Conservation (phyloP, 1,140 invertebrate genomes). For the Polypedilum pembai region DNA sequence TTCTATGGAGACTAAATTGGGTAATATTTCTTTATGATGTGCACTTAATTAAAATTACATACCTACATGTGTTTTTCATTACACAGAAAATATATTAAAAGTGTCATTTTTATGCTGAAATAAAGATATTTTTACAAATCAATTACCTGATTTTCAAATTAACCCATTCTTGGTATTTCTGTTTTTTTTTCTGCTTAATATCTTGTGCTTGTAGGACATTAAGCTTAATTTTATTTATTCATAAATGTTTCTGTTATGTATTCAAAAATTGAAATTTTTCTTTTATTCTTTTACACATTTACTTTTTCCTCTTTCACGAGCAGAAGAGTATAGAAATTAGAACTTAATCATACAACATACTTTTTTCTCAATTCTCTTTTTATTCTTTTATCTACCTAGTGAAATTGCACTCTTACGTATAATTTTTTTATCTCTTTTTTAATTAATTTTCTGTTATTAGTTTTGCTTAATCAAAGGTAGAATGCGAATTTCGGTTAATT, state of each 20-base stretch:
- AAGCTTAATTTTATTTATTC: slow-evolving; percentile 5
- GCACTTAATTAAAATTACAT: too few relatives aligned
- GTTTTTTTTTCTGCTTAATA: too few relatives aligned
- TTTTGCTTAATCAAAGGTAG: too few relatives aligned
- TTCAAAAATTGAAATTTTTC: not conserved
- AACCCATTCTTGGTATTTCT: too few relatives aligned
- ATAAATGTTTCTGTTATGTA: not conserved
- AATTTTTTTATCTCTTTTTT: too few relatives aligned
- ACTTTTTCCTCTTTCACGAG: too few relatives aligned
- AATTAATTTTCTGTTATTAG: too few relatives aligned
- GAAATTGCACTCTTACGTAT: slow-evolving; percentile 2
- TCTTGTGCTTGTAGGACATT: not conserved
- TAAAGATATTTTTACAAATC: too few relatives aligned
- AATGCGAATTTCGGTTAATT: not conserved
- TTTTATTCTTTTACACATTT: not conserved
- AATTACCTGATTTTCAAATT: too few relatives aligned
- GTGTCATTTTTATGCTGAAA: not conserved
- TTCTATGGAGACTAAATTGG: not conserved
- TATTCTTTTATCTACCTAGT: not conserved
- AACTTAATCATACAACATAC: not conserved
- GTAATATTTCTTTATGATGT: not conserved
- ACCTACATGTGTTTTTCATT: not conserved
- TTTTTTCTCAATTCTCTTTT: not conserved
- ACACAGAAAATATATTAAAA: not conserved
- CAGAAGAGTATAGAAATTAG: not conserved